Percentiles rank a stretch among this genome's conserved stretches.
These are phyloP conservation scores for Uromys caudimaculatus DNA, from an alignment of 2,797 vertebrate genomes.

Conservation along the genomic window DNA sequence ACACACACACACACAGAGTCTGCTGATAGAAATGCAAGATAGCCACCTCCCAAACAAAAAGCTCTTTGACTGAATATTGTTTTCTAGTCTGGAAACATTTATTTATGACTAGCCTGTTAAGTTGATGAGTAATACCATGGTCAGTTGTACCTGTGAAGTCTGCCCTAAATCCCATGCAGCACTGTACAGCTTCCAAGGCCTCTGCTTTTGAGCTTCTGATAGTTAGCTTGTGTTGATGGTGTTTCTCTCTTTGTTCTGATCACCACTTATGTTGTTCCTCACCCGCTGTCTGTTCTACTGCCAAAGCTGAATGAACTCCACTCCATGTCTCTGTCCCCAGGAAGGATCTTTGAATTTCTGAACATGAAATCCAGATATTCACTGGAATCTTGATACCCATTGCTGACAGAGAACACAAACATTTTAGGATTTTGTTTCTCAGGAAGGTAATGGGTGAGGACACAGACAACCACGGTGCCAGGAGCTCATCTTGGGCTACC, in stretches of 20 bases:
- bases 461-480: background rate
- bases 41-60: slow-evolving; percentile 24
- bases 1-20: background rate
- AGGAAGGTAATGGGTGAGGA: background rate
- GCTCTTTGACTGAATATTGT: slow-evolving; percentile 35
- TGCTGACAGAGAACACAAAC: background rate
- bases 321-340: background rate
- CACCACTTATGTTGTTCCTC: background rate
- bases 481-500: background rate
- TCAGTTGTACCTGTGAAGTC: slow-evolving; percentile 21
- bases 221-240: background rate
- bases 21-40: slow-evolving; percentile 43
- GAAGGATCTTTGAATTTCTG: slow-evolving; percentile 29
- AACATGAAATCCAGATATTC: background rate
- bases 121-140: background rate
- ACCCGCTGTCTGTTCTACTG: too few species aligned
- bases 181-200: background rate
- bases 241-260: background rate
- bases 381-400: background rate
- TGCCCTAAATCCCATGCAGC: background rate
- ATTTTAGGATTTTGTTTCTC: background rate
- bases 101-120: slow-evolving; percentile 20
- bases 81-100: slow-evolving; percentile 2
- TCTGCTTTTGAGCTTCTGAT: background rate
- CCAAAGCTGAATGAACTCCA: background rate